phyloP scores from a whole-genome alignment of 2,113 vertebrate genomes.

The Eudorcas thomsonii region DNA sequence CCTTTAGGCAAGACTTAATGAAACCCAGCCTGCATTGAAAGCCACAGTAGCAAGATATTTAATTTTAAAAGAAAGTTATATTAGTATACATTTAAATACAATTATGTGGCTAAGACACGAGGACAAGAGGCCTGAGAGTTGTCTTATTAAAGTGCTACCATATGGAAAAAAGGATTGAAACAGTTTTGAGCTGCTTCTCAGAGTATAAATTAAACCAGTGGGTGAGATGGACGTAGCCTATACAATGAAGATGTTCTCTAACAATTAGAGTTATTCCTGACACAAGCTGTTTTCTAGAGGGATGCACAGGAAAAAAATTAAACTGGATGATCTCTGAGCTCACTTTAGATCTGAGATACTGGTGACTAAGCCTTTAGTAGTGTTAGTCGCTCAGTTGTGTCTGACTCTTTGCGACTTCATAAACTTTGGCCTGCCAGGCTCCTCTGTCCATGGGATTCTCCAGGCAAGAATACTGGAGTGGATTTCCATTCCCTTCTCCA shows the following conservation, averaged over 20 bases:
- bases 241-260: background rate
- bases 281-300: background rate
- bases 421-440: background rate
- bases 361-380: background rate
- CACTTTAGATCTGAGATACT: background rate
- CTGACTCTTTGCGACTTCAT: fast-evolving
- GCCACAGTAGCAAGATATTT: background rate
- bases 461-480: background rate
- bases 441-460: background rate
- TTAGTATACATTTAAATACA: conserved; percentile 27
- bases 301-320: background rate
- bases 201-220: background rate
- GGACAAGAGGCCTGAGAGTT: background rate
- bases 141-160: background rate
- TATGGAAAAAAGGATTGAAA: background rate
- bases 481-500: background rate
- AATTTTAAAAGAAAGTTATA: conserved; percentile 24
- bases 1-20: conserved; percentile 24
- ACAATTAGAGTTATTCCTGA: background rate
- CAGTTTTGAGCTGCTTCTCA: background rate
- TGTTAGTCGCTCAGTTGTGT: background rate
- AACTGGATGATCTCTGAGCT: background rate
- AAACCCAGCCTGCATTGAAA: conserved; percentile 39
- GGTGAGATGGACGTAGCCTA: background rate
- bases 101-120: background rate